These are phyloP conservation scores for Diplodus puntazzo DNA, from an alignment of 2,797 vertebrate species.

Conservation along the genomic window DNA sequence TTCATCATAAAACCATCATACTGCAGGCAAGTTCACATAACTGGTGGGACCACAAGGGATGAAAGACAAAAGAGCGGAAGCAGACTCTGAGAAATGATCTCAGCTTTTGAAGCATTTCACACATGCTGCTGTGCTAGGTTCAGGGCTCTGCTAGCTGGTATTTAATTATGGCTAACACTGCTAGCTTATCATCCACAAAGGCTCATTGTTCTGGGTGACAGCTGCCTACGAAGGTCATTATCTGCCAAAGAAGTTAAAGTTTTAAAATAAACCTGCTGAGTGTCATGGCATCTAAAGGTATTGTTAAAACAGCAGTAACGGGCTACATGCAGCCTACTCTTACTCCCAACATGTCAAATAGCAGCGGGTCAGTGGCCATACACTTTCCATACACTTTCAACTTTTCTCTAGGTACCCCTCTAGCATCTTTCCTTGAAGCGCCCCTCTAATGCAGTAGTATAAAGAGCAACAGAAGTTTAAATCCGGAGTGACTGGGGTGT, in stretches of 20 bases:
- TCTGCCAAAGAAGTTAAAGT: not conserved
- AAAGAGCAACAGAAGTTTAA: too few species aligned
- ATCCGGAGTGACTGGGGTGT: too few species aligned
- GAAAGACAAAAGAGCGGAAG: not conserved
- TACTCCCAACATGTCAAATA: too few species aligned
- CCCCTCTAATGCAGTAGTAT: too few species aligned
- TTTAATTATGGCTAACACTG: conserved; percentile 12
- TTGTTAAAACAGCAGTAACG: not conserved
- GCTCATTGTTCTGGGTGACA: not conserved
- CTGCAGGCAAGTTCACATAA: not conserved
- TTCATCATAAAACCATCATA: not conserved
- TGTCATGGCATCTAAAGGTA: not conserved
- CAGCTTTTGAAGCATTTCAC: conserved; percentile 3
- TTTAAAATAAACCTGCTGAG: not conserved
- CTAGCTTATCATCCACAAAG: not conserved
- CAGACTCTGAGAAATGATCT: not conserved
- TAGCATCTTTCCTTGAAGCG: too few species aligned
- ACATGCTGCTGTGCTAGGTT: not conserved
- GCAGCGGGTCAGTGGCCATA: too few species aligned
- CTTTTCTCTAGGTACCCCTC: too few species aligned
- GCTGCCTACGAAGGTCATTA: not conserved
- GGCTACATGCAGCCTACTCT: not conserved
- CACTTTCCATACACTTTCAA: too few species aligned
- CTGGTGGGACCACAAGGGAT: not conserved
- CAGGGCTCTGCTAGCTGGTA: not conserved